Evolutionary conservation across 1,140 invertebrate species (phyloP), one percentile per base, ranked within the genome.

Genomic region (Metaphire vulgaris): DNA sequence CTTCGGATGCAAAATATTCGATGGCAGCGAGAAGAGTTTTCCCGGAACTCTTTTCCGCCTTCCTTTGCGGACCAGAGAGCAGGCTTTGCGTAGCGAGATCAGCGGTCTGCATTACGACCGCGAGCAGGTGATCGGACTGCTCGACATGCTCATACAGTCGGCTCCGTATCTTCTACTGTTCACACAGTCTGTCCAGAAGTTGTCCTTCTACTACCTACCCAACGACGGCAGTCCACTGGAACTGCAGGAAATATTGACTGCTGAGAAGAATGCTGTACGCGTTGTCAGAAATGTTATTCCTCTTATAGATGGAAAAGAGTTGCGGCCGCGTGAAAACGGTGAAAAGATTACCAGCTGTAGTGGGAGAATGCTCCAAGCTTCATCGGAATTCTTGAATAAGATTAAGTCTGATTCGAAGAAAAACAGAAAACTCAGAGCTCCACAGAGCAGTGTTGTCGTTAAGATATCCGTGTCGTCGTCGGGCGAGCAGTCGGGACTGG

Each of bases 1-100:
- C 1, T 77, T 77, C 33, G 72, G 64, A 33, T 78, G 71, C 78
- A 2, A 64, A 77, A 30, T 80, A 77, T 77, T 78, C 72, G 56
- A 21, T 80, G 28, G 16, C 65, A 14, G 77, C 66, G 15, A 34
- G 74, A 77, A 72, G 31, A n/a, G 70, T 33, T 82, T 75, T 56
- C 64, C 75, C 29, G 81, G 81, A 6, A 81, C 81, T 14, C 31
- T 82, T 28, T 80, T 82, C 28, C 71, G 81, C 34, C 79, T 82
- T 75, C 81, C 81, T 26, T 68, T 82, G 33, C 33, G 78, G 77
- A 29, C 32, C 76, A 12, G 26, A 28, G 15, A 34, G 28, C 32
- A 77, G n/a, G 6, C 26, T 26, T 65, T 69, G 33, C 64, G 31
- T n/a, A 77, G 76, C 73, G 65, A 73, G 73, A 74, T 77, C 33